These are phyloP conservation scores for Drosophila limbata DNA, from an alignment of 2,888 invertebrate species.

Conservation along the genomic window DNA sequence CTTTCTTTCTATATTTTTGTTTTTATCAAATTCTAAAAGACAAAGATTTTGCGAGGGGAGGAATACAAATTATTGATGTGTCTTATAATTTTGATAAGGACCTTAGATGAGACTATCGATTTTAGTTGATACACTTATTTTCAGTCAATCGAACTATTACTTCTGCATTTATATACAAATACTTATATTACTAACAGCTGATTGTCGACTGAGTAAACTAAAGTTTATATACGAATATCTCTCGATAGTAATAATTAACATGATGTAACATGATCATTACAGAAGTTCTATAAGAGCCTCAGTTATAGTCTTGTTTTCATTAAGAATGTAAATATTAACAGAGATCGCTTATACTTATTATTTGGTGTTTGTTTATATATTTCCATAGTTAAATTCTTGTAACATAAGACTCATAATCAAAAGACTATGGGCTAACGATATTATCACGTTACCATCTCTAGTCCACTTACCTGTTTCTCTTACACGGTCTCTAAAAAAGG, in stretches of 20 bases:
- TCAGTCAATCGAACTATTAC: no score
- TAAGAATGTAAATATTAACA: neutral
- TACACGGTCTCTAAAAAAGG: conserved; percentile 32
- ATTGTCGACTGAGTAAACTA: neutral
- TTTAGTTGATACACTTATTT: neutral
- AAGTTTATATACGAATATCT: neutral
- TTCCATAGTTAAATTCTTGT: neutral
- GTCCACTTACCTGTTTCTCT: conserved; percentile 51
- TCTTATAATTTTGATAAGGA: no score
- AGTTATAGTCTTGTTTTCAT: neutral
- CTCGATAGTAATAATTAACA: neutral
- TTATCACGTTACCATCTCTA: conserved; percentile 46
- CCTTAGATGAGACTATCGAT: no score
- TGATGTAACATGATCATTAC: neutral
- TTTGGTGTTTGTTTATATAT: neutral
- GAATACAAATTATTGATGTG: no score
- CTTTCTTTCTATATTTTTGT: no score
- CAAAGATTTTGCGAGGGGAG: no score
- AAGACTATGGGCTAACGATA: conserved; percentile 17
- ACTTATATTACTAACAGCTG: neutral
- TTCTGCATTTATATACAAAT: no score
- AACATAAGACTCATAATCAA: neutral
- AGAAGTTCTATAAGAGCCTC: neutral
- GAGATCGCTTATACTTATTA: neutral
- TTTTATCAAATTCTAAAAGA: no score